phyloP scores from a whole-genome alignment of 2,888 invertebrate genomes.

The Unio pictorum region DNA sequence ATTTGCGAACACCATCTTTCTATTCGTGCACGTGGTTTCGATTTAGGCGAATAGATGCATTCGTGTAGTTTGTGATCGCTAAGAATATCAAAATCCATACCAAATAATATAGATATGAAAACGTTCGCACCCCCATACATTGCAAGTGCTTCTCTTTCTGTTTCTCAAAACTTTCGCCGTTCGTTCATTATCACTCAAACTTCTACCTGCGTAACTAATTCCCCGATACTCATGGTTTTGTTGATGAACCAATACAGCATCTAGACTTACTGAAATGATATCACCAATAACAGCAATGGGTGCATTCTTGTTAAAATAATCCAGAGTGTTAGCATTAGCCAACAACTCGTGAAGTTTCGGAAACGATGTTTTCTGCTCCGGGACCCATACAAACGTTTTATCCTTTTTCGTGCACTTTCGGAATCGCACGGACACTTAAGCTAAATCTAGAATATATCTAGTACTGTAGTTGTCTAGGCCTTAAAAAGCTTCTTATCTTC shows the following conservation, averaged over 20 bases:
- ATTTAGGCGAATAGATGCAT: conserved; percentile 37
- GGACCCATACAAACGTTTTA: conserved; percentile 15
- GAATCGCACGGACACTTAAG: conserved; percentile 15
- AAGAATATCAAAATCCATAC: no score
- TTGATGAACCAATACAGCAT: conserved; percentile 29
- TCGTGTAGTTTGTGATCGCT: conserved; percentile 12
- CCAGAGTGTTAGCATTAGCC: conserved; percentile 10
- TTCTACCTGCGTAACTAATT: conserved; percentile 30
- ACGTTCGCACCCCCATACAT: conserved; percentile 49
- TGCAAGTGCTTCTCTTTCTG: conserved; percentile 36
- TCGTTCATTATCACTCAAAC: conserved; percentile 5
- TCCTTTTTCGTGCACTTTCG: conserved; percentile 9
- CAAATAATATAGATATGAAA: conserved; percentile 39
- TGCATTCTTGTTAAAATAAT: conserved; percentile 15
- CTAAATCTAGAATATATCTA: conserved; percentile 21
- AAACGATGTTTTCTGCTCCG: conserved; percentile 11
- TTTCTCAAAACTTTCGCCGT: conserved; percentile 25
- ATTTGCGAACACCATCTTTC: conserved; percentile 45
- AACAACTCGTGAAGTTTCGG: conserved; percentile 14
- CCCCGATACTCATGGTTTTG: conserved; percentile 9
- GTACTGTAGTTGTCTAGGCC: not conserved
- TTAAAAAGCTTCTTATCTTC: conserved; percentile 5
- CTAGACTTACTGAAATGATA: conserved; percentile 30
- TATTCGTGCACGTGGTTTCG: conserved; percentile 50
- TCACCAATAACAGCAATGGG: conserved; percentile 18